Evolutionary conservation across 2,113 vertebrate genomes (phyloP).

Genomic region (Pygoscelis antarcticus): DNA sequence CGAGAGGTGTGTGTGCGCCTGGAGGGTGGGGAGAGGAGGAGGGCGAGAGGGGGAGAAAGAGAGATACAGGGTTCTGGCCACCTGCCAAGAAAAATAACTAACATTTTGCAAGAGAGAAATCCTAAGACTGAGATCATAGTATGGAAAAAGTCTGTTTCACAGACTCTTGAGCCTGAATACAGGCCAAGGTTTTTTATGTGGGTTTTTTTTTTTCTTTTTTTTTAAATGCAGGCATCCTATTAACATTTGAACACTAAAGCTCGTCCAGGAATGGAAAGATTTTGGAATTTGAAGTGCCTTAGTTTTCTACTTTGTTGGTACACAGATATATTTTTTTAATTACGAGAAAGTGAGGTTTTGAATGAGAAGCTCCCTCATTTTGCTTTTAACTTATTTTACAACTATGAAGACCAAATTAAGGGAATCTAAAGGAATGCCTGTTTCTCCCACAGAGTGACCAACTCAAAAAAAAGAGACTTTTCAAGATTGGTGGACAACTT

Average conservation of each 20-base stretch:
- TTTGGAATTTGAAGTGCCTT: constrained; percentile 62
- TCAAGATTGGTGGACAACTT: constrained; percentile 46
- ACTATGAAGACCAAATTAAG: constrained; percentile 49
- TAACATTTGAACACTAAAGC: constrained; percentile 68
- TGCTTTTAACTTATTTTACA: constrained; percentile 27
- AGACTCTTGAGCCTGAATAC: constrained; percentile 70
- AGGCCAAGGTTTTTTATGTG: constrained; percentile 33
- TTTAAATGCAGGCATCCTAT: constrained; percentile 52
- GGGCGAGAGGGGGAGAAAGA: background rate
- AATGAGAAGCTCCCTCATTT: constrained; percentile 32
- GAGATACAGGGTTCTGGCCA: constrained; percentile 58
- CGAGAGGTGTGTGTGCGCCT: background rate
- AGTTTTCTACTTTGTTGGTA: constrained; percentile 44
- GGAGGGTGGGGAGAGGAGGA: background rate
- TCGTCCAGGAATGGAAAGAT: constrained; percentile 70
- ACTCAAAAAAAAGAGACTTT: background rate
- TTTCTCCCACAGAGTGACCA: constrained; percentile 29
- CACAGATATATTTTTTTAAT: constrained; percentile 24
- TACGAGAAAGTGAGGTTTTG: constrained; percentile 18
- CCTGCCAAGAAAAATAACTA: constrained; percentile 74
- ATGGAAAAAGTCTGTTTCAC: constrained; percentile 79
- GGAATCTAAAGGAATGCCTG: constrained; percentile 15
- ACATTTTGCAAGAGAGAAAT: constrained; percentile 69
- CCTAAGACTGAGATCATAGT: constrained; percentile 75
- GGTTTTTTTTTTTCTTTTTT: background rate